These are phyloP conservation scores for Hyperoplus immaculatus DNA, from an alignment of 2,797 vertebrate species.

Conservation along the genomic window DNA sequence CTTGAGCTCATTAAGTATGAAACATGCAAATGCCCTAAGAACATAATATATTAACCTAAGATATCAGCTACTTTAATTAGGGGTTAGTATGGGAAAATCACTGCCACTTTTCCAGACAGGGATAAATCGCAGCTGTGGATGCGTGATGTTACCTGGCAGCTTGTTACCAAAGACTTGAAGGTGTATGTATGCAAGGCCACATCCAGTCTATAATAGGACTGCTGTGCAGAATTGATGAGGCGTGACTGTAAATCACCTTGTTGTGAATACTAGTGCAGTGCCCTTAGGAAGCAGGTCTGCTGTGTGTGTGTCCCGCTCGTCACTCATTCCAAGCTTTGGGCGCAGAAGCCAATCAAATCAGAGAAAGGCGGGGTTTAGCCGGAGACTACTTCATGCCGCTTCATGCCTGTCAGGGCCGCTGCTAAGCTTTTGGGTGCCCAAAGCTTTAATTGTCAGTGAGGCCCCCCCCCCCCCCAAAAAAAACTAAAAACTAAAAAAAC, in stretches of 20 bases:
- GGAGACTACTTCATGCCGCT: too few relatives aligned
- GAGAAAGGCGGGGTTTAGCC: too few relatives aligned
- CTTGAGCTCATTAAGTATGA: conserved; percentile 52
- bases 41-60: not conserved
- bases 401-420: too few relatives aligned
- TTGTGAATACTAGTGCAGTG: conserved; percentile 19
- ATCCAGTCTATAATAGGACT: conserved; percentile 60
- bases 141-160: conserved; percentile 48
- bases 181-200: conserved; percentile 52
- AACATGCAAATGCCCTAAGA: not conserved
- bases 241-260: conserved; percentile 42
- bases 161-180: conserved; percentile 39
- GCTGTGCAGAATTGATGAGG: conserved; percentile 42
- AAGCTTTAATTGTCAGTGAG: too few relatives aligned
- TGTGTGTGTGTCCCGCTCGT: too few relatives aligned
- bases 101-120: not conserved
- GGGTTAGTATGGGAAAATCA: too few relatives aligned
- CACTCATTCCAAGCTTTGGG: too few relatives aligned
- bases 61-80: not conserved
- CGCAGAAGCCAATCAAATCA: too few relatives aligned
- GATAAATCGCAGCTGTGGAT: conserved; percentile 22
- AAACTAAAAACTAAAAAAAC: too few relatives aligned
- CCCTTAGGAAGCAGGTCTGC: too few relatives aligned
- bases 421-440: too few relatives aligned
- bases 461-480: too few relatives aligned